Conservation (phyloP, 2,113 vertebrate genomes). For the Erythrolamprus reginae region DNA sequence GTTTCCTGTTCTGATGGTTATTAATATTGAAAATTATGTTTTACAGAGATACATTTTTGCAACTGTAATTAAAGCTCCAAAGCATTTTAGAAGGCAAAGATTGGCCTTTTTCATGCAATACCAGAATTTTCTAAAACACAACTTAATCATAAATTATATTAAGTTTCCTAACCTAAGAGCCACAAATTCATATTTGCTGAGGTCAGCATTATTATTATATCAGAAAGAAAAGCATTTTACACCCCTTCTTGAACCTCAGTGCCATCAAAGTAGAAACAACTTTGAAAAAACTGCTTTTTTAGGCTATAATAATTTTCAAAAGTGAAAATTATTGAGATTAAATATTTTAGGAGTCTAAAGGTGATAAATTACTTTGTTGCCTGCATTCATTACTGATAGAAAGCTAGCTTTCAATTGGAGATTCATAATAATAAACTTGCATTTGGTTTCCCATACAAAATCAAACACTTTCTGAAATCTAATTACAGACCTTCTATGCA, state of each 20-base stretch:
- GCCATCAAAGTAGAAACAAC: background rate
- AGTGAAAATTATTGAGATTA: background rate
- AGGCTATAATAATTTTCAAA: background rate
- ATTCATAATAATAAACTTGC: background rate
- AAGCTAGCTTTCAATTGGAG: background rate
- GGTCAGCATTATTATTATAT: background rate
- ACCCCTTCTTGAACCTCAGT: background rate
- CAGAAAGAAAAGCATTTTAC: background rate
- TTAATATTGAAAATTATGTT: background rate
- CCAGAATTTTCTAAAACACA: background rate
- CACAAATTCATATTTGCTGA: background rate
- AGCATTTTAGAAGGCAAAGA: background rate
- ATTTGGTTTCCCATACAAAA: background rate
- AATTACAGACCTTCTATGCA: background rate
- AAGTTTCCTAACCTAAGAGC: background rate
- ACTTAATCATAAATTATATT: background rate
- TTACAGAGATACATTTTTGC: background rate
- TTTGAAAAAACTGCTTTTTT: background rate
- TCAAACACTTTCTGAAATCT: background rate
- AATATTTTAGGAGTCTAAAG: background rate
- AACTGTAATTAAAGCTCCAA: background rate
- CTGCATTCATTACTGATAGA: background rate
- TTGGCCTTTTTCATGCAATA: background rate
- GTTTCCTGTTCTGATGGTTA: background rate
- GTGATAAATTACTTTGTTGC: background rate